Conservation (phyloP, 2,888 invertebrate genomes). For the Phengaris arion region DNA sequence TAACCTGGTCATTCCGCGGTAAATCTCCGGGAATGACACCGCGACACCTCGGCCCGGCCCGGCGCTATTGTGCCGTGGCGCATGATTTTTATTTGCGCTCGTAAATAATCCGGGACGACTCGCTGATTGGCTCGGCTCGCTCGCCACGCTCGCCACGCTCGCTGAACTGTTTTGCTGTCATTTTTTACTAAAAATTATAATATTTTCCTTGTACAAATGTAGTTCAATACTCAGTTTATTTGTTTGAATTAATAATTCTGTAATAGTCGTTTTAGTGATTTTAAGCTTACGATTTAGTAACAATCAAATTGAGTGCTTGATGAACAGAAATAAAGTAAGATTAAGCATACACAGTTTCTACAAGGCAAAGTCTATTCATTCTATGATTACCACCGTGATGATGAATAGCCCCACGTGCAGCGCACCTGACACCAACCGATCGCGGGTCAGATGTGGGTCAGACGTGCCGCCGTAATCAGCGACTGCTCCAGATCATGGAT, state of each 20-base stretch:
- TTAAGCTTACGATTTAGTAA: too few species aligned
- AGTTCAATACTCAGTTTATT: neutral
- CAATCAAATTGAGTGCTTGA: too few species aligned
- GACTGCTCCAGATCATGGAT: too few species aligned
- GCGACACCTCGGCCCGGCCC: neutral
- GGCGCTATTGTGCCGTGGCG: neutral
- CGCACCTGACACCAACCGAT: neutral
- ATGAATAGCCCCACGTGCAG: constrained; percentile 8
- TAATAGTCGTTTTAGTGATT: too few species aligned
- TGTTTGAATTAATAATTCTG: too few species aligned
- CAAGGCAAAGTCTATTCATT: neutral
- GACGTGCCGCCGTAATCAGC: neutral
- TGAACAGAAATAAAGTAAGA: too few species aligned
- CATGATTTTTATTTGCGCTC: neutral
- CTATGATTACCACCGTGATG: neutral
- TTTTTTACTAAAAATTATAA: neutral
- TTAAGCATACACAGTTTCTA: too few species aligned
- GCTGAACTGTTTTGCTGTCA: neutral
- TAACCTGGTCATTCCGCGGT: neutral
- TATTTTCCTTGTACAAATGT: neutral
- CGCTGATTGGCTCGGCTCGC: neutral
- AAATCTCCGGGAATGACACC: neutral
- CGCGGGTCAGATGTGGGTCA: constrained; percentile 16
- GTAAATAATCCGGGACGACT: neutral
- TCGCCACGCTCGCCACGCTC: neutral